A percentile compares a stretch with the other conserved stretches of the same genome.
phyloP scores from a whole-genome alignment of 1,140 invertebrate genomes.

The Eufriesea mexicana region DNA sequence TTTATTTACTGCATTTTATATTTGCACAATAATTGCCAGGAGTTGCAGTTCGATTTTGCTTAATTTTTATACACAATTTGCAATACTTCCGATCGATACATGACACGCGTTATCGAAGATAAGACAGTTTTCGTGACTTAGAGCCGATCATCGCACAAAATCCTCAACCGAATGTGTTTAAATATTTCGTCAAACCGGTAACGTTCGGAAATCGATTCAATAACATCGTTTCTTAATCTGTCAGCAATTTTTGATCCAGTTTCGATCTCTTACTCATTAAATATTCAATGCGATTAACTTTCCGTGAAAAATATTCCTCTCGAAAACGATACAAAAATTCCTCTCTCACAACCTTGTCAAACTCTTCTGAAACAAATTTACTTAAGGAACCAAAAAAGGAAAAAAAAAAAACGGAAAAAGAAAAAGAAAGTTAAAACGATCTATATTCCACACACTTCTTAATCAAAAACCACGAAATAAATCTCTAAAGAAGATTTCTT shows the following conservation, averaged over 20 bases:
- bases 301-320: no score
- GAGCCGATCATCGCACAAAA: neutral
- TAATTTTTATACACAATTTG: neutral
- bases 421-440: neutral
- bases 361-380: no score
- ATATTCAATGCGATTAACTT: no score
- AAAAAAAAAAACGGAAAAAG: neutral
- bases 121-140: neutral
- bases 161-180: neutral
- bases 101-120: neutral
- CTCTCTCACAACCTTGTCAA: no score
- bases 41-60: neutral
- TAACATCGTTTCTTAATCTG: neutral
- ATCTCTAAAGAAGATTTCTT: no score
- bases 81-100: neutral
- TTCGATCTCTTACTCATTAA: no score
- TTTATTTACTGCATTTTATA: neutral
- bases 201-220: neutral
- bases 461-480: no score
- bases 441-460: no score
- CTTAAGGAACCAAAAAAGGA: no score
- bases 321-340: no score
- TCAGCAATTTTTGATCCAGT: neutral
- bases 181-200: conserved; percentile 7
- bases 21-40: neutral